Evolutionary conservation across 2,113 vertebrate genomes (phyloP), one percentile per base, ranked within the genome.

Genomic region (Gavialis gangeticus): DNA sequence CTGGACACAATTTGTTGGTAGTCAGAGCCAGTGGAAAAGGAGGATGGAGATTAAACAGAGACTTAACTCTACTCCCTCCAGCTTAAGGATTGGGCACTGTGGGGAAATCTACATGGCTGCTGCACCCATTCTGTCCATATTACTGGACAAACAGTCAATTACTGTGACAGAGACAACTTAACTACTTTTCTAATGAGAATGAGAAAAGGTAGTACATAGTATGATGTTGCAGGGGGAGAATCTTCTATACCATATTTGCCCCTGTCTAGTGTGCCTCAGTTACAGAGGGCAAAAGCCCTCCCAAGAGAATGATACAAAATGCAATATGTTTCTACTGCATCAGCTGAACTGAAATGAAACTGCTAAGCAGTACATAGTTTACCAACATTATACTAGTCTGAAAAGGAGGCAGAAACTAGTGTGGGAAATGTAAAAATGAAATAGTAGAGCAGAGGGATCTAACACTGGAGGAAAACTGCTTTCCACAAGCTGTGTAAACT

Each of bases 401-500:
- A 78, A 90, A 90, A 93, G 82, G 71, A 67, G 75, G 82, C 66
- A 73, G 66, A 81, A 93, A 55, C 81, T 54, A 63, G 85, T 81
- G 75, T 1, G 1, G 83, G 79, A 93, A 54, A 96, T 78, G 79
- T 88, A 92, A 94, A 96, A 96, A 89, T 87, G 13, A 95, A 97
- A 91, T n/a, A 92, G 80, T n/a, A 6, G 22, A 84, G 81, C 94
- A 96, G 95, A 96, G 88, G 84, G 91, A 97, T 93, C 91, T 92
- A 90, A 97, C 89, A 93, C 60, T 96, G 85, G 94, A 97, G 91
- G 94, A 97, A 97, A 15, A 2, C 67, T 97, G 87, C 95, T 97
- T 97, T 98, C 96, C 94, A 82, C 92, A 94, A 97, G 91, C 89
- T 94, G 89, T 79, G 57, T 97, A 97, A 98, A 97, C 97, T 94